Evolutionary conservation across 1,140 invertebrate genomes (phyloP).

Genomic region (Drosophila chauvacae): DNA sequence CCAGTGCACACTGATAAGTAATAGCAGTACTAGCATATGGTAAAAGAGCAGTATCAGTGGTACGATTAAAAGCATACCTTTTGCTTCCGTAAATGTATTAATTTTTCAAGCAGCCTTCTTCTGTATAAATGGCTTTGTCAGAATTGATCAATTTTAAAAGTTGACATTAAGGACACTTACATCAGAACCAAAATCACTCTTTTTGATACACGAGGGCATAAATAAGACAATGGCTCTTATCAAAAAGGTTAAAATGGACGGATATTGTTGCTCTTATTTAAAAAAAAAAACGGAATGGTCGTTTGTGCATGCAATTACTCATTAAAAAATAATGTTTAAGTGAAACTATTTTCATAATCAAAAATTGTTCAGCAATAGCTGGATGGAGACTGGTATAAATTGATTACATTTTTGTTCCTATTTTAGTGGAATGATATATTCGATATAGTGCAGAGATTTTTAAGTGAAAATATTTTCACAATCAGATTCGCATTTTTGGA

Average conservation of each 20-base stretch:
- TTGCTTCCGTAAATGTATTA: slow-evolving; percentile 2
- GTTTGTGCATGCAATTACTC: slow-evolving; percentile 3
- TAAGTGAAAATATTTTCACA: not conserved
- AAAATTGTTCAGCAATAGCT: not conserved
- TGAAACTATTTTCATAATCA: not conserved
- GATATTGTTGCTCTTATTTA: not conserved
- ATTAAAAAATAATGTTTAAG: not conserved
- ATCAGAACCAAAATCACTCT: not conserved
- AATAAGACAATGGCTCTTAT: not conserved
- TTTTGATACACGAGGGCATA: not conserved
- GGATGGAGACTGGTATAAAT: not conserved
- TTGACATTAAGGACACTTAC: not conserved
- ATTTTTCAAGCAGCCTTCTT: not conserved
- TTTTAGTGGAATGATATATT: slow-evolving; percentile 9
- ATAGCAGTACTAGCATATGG: not conserved
- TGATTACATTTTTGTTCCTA: slow-evolving; percentile 8
- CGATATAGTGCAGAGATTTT: slow-evolving; percentile 1
- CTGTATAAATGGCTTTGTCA: not conserved
- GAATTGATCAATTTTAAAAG: not conserved
- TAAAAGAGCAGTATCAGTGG: slow-evolving; percentile 1
- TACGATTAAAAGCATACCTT: not conserved
- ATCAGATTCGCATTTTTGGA: slow-evolving; percentile 1
- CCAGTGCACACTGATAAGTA: slow-evolving; percentile 3
- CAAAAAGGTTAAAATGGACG: not conserved
- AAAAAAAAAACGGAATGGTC: slow-evolving; percentile 1